These are phyloP conservation scores for Podarcis muralis DNA, from an alignment of 2,113 vertebrate species.

Conservation along the genomic window DNA sequence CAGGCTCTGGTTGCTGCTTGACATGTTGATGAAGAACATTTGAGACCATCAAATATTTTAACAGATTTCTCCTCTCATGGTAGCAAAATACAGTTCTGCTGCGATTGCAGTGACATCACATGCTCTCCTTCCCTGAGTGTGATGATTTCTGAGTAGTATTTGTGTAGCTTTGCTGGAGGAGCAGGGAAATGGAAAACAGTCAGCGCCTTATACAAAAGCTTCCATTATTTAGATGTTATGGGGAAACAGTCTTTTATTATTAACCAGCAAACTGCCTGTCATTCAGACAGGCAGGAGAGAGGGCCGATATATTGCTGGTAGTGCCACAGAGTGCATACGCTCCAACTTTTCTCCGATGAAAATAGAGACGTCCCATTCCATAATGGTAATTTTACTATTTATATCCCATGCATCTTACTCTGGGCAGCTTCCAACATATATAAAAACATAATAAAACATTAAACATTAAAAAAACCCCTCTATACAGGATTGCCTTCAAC, in stretches of 20 bases:
- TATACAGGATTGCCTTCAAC: no score
- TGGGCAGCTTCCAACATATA: no score
- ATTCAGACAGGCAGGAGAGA: background rate
- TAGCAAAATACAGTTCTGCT: constrained; percentile 27
- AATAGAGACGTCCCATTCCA: no score
- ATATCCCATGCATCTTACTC: no score
- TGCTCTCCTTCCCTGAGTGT: background rate
- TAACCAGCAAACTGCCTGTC: background rate
- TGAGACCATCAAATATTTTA: constrained; percentile 17
- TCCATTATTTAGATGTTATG: constrained; percentile 43
- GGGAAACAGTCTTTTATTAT: constrained; percentile 24
- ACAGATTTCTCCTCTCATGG: constrained; percentile 11
- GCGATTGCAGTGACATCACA: background rate
- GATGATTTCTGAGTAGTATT: background rate
- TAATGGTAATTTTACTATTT: no score
- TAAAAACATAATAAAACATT: no score
- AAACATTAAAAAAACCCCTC: no score
- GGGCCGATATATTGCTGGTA: background rate
- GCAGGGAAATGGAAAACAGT: constrained; percentile 10
- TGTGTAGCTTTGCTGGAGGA: constrained; percentile 1
- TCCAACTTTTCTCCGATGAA: no score
- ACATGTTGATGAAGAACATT: constrained; percentile 27
- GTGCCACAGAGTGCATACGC: no score
- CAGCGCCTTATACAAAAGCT: constrained; percentile 27
- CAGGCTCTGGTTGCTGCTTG: constrained; percentile 32